phyloP scores from a whole-genome alignment of 23 tunicate species.

The Aplidium turbinatum region DNA sequence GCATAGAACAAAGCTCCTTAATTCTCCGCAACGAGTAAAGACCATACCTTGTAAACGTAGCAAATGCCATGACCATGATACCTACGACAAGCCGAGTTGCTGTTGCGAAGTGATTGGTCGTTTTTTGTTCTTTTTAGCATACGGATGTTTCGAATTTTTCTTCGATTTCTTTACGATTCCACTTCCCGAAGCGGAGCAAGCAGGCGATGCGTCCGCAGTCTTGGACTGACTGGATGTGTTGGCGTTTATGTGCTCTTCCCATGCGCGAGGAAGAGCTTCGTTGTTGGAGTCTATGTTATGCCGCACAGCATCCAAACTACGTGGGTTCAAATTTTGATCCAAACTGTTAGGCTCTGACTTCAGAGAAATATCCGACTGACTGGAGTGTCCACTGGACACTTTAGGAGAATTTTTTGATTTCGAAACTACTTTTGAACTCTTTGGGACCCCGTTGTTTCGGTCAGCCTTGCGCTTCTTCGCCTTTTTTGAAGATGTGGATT shows the following conservation, averaged over 20 bases:
- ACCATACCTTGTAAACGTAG: too few relatives aligned
- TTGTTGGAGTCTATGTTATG: slow-evolving; percentile 8
- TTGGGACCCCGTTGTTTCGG: slow-evolving; percentile 41
- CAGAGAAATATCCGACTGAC: not conserved
- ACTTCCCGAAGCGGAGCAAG: not conserved
- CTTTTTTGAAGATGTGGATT: slow-evolving; percentile 37
- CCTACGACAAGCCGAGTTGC: slow-evolving; percentile 11
- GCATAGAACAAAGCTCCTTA: too few relatives aligned
- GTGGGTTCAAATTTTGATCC: slow-evolving; percentile 58
- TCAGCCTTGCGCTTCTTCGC: slow-evolving; percentile 67
- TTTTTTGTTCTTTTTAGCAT: slow-evolving; percentile 69
- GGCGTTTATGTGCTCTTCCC: slow-evolving; percentile 57
- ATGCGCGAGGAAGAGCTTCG: slow-evolving; percentile 21
- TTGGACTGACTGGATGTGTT: slow-evolving; percentile 25
- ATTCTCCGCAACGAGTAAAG: too few relatives aligned
- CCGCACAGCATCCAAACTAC: slow-evolving; percentile 4
- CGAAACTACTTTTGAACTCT: slow-evolving; percentile 30
- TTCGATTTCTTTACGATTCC: slow-evolving; percentile 47
- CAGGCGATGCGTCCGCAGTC: not conserved
- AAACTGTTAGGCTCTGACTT: not conserved
- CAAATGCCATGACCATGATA: too few relatives aligned
- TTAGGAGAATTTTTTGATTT: slow-evolving; percentile 43
- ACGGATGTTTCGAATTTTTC: slow-evolving; percentile 67
- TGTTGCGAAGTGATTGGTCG: slow-evolving; percentile 48
- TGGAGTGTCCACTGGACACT: slow-evolving; percentile 18